Conservation (phyloP, 2,113 vertebrate species). For the Syrrhaptes paradoxus region DNA sequence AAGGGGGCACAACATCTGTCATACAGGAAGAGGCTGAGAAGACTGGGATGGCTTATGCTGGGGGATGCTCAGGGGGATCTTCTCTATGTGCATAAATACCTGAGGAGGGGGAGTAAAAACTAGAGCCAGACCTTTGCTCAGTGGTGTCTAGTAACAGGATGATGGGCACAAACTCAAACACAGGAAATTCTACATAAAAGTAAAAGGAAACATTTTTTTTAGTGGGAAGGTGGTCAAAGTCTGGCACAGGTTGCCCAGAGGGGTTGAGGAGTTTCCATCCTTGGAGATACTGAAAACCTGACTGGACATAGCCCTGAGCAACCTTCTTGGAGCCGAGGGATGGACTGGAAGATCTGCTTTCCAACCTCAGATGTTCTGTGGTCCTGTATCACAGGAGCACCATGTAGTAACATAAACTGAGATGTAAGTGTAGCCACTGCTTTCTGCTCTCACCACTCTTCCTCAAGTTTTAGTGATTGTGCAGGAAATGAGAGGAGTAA, state of each 20-base stretch:
- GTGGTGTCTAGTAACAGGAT: no score
- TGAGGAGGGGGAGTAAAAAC: not conserved
- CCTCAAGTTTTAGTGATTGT: not conserved
- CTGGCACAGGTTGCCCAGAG: not conserved
- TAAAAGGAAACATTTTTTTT: not conserved
- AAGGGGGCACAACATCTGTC: not conserved
- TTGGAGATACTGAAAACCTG: no score
- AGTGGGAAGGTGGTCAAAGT: no score
- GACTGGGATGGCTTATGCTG: not conserved
- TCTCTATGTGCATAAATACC: not conserved
- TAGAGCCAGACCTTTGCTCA: not conserved
- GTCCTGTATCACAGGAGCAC: not conserved
- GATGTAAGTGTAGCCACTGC: not conserved
- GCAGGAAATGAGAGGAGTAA: not conserved
- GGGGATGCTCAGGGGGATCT: not conserved
- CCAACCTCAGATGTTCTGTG: rapidly evolving
- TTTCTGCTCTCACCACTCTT: not conserved
- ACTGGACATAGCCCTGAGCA: not conserved
- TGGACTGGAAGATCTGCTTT: not conserved
- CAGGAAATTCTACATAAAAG: not conserved
- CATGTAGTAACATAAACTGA: not conserved
- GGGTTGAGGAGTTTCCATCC: no score
- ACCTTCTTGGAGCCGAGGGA: not conserved
- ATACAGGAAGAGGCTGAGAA: no score
- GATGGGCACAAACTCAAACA: not conserved